Evolutionary conservation across 2,888 invertebrate species (phyloP), one percentile per base, ranked within the genome.

Genomic region (Scaeva pyrastri): DNA sequence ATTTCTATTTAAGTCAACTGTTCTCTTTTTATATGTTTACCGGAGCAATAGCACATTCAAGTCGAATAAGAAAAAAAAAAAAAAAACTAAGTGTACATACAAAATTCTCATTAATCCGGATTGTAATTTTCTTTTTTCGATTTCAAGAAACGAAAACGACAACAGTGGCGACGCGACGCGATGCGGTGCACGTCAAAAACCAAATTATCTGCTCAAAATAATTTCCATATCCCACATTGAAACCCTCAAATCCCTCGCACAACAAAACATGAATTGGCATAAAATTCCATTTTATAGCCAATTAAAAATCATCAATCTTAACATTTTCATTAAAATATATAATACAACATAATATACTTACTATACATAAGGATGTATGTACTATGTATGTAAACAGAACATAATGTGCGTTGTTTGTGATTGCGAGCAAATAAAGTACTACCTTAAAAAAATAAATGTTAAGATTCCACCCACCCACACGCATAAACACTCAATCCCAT

Each of bases 261-360:
- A 26, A 1, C n/a, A 31, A 55, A 10, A 10, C 26, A 55, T 55
- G 31, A 55, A 10, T 16, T 16, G 55, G 26, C 31, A 55, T 31
- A 55, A 55, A 31, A 55, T 55, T 55, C 55, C n/a, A 55, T 55
- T 55, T 55, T 26, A 26, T 55, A n/a, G n/a, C 16, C 55, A 55
- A 55, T 55, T 31, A 55, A 55, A 55, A 55, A n/a, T 21, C 55
- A 55, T 31, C 26, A 55, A 55, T 50, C 50, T 50, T 21, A 6
- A 21, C 50, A 55, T 55, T 55, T 31, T 31, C 31, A 26, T 55
- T 16, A 55, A 31, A 55, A 55, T 56, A 36, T 50, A 12, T 14
- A 31, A 31, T 31, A 31, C 2, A 31, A 23, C 4, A 16, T n/a
- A n/a, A 12, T 39, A 12, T 11, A 48, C 11, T 3, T 23, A 23